Base-by-base conservation (phyloP, 2,797 vertebrate species). In the Myiothlypis chrysogaster region DNA sequence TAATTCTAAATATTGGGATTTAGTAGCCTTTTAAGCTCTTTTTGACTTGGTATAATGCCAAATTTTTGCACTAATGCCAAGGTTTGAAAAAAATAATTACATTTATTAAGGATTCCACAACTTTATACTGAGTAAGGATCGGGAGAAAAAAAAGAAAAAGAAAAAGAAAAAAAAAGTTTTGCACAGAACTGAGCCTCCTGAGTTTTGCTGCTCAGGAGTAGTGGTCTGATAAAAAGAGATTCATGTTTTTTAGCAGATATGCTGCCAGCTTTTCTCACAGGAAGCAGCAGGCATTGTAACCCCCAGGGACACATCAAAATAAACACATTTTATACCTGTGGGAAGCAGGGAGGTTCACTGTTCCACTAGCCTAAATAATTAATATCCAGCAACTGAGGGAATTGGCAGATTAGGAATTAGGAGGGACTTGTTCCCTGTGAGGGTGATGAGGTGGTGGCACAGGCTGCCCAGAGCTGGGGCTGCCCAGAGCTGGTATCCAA, bases 321-420 rank as follows among this genome's bases (percentile, higher is more conserved):
- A 84, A 89, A 73, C 60, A 83, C 27, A 44, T 80, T 85, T 89
- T 81, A 75, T 52, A 84, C 87, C 81, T 83, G 64, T 47, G 78
- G 78, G 87, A 94, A 89, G 49, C 49, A 46, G 32, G 21, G 39
- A 60, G 60, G 68, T 50, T 91, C 49, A 49, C 39, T 61, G 76
- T 80, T 94, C 83, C 89, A 65, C 7, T 3, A 43, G 27, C 19
- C 46, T 83, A 70, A 94, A 95, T 87, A 95, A 97, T 91, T 87
- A 84, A 92, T 55, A 75, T 20, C 37, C 68, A 89, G 72, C 22
- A 89, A 60, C 10, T 57, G 86, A 65, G 61, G 76, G 65, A 46
- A 30, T 6, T 41, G 72, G 17, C 11, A 47, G 52, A 52, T 83
- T 3, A 20, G 72, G 52, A 32, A 32, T 52, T 46, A 28, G 87